Percentiles rank a stretch among this genome's conserved stretches.
These are phyloP conservation scores for Apogon hyalosoma DNA, from an alignment of 2,797 vertebrate species.

Conservation along the genomic window DNA sequence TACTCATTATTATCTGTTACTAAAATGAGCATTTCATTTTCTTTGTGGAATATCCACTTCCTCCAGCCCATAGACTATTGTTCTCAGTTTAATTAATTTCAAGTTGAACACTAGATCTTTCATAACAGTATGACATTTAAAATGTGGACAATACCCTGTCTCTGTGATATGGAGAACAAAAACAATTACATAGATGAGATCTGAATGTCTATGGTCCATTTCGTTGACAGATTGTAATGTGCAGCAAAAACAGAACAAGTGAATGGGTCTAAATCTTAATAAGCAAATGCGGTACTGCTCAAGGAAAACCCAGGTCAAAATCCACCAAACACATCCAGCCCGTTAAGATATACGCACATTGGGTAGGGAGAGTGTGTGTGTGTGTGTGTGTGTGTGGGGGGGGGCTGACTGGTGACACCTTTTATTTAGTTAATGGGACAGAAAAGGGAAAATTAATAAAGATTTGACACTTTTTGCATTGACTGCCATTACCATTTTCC, in stretches of 20 bases:
- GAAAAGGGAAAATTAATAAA: conserved; percentile 2
- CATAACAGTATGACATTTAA: conserved; percentile 30
- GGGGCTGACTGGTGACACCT: conserved; percentile 2
- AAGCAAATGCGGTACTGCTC: neutral
- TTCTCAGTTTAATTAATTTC: conserved; percentile 31
- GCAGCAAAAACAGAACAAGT: neutral
- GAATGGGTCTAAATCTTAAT: conserved; percentile 2
- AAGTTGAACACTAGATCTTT: conserved; percentile 26
- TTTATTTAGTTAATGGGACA: neutral
- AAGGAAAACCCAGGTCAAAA: conserved; percentile 2
- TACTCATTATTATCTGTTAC: conserved; percentile 46
- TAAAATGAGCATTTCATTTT: conserved; percentile 38
- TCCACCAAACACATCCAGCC: neutral
- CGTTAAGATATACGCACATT: no score
- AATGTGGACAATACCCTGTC: neutral
- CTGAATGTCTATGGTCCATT: neutral
- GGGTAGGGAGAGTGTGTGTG: no score
- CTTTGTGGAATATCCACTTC: conserved; percentile 45
- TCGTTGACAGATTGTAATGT: neutral
- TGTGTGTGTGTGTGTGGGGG: neutral
- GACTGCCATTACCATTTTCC: conserved; percentile 12
- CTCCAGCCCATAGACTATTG: conserved; percentile 32
- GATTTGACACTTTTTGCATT: neutral
- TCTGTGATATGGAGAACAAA: conserved; percentile 5
- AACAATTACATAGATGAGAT: conserved; percentile 14